Base-by-base conservation (phyloP, 2,797 vertebrate genomes). In the Mormyrops attenuatus region DNA sequence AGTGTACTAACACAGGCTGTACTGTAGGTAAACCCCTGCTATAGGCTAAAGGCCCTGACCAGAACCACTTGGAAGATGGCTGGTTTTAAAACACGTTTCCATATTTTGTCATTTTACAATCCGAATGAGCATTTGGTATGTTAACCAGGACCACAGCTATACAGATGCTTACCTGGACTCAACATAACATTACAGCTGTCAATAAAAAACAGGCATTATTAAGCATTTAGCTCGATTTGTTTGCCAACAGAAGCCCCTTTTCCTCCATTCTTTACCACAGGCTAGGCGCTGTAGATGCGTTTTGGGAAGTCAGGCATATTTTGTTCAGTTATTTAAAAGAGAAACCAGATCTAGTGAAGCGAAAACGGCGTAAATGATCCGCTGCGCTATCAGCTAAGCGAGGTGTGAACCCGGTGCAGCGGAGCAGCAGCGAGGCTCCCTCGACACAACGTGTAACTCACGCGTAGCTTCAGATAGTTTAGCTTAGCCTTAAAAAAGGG, bases 311-410 rank as follows among this genome's bases (percentile, higher is more conserved):
- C 22, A 69, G 63, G 63, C 57, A 26, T 87, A 34, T 34, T 57
- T 55, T 34, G 84, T 85, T 85, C 84, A 85, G 84, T 53, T 85
- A 49, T 85, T 50, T 50, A 52, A 44, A 85, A 85, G 84, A 85
- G 44, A 53, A 85, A 53, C 50, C 47, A 49, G 47, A 53, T 52
- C 84, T 85, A 85, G 47, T 52, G 84, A 30, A 85, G 47, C 84
- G 26, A 30, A 44, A 26, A 85, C 49, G 84, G 50, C 26, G 50
- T 53, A 85, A 85, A 85, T 85, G 84, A 85, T 85, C 84, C 49
- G 47, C 22, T 30, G 8, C 17, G 50, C 50, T 53, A 85, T 53
- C 73, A 80, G 73, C 73, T 80, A 80, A 80, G 73, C 49, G 84
- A 50, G 84, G 47, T 53, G 84, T 30, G 22, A 50, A 53, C n/a